These are phyloP conservation scores for Melanotaenia parkinsoni DNA, from an alignment of 2,797 vertebrate species.

Conservation along the genomic window DNA sequence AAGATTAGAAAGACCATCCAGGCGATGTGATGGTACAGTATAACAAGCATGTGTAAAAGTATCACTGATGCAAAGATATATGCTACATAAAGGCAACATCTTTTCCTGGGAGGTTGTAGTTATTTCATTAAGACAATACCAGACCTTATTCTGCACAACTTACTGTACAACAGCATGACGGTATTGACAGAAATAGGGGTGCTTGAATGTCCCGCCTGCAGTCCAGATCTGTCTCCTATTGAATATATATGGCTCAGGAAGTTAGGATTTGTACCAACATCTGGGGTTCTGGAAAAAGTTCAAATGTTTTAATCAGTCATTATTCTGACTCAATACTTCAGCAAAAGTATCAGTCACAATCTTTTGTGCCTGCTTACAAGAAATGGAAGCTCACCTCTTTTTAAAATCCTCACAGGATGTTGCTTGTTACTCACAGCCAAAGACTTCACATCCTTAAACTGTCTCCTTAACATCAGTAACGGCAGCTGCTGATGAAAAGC, in stretches of 20 bases:
- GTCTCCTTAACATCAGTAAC: slow-evolving; percentile 33
- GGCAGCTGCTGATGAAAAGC: slow-evolving; percentile 45
- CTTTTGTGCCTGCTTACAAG: not conserved
- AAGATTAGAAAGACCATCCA: not conserved
- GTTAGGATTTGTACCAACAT: not conserved
- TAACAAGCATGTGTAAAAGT: not conserved
- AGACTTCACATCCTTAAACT: slow-evolving; percentile 23
- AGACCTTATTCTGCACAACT: not conserved
- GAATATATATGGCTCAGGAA: no score
- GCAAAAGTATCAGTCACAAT: not conserved
- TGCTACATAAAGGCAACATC: not conserved
- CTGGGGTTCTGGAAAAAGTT: not conserved
- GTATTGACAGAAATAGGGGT: not conserved
- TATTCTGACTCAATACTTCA: not conserved
- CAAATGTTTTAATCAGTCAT: not conserved
- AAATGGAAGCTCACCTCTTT: not conserved
- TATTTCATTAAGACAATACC: not conserved
- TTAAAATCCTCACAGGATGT: slow-evolving; percentile 38
- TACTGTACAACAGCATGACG: not conserved
- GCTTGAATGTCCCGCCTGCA: not conserved
- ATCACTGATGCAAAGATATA: not conserved
- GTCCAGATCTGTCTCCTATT: not conserved
- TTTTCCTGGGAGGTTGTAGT: not conserved
- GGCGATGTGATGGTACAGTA: not conserved
- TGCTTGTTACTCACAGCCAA: slow-evolving; percentile 28